Evolutionary conservation across 2,113 vertebrate species (phyloP), one percentile per base, ranked within the genome.

Genomic region (Ammodytes marinus): DNA sequence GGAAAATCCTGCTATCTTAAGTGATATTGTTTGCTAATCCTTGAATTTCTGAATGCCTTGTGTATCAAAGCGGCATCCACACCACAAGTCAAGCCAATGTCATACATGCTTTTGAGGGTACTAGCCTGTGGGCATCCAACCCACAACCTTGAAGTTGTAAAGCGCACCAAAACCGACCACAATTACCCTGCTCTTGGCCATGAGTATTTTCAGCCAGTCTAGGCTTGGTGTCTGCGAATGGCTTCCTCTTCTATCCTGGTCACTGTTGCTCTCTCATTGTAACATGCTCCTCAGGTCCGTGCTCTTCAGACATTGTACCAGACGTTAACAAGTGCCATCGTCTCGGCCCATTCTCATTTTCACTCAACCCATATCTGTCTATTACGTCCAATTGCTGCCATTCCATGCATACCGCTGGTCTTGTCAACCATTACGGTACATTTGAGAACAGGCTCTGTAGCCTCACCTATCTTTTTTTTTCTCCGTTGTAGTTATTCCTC

Each of bases 111-210:
- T 89, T 74, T 63, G 76, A 85, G 80, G 27, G 73, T 74, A 69
- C 73, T 80, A 14, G 61, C 52, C 60, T 89, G 77, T 92, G 86
- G 86, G 67, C 89, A 81, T 85, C 69, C 63, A 89, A 87, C 75
- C 89, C 89, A 71, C 89, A 85, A 90, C 90, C 91, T 92, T 92
- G 80, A 91, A 92, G 89, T 82, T 89, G 82, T 89, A 91, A 27
- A 88, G 83, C 19, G 19, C 86, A 90, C 81, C 78, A 86, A 86
- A 90, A 80, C 54, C 52, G 49, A 80, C 87, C 87, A 84, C 90
- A 87, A 86, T 90, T 86, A 69, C 87, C 84, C 79, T 58, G 81
- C 74, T 77, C 77, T 82, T 77, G 78, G 76, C 59, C 79, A 50
- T 45, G 83, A 72, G 87, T 91, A 92, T 91, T 92, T 92, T 91